phyloP scores from a whole-genome alignment of 2,113 vertebrate species.

The Bombycilla garrulus region DNA sequence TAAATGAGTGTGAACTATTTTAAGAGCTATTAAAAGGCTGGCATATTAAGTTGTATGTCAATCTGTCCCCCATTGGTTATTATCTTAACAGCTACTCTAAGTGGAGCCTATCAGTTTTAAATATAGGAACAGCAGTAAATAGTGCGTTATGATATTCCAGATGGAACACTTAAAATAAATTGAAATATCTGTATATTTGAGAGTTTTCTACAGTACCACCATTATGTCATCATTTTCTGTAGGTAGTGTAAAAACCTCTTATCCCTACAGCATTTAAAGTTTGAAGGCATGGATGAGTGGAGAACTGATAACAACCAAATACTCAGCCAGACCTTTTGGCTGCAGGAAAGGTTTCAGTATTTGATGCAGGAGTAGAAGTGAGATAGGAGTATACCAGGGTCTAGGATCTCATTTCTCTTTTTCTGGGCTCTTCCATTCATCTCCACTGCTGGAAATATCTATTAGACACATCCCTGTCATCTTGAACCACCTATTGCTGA shows the following conservation, averaged over 20 bases:
- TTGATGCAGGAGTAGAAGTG: not conserved
- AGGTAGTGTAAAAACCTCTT: not conserved
- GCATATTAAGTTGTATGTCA: constrained; percentile 16
- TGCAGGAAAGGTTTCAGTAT: not conserved
- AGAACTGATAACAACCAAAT: not conserved
- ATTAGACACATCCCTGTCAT: not conserved
- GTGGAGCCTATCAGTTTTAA: constrained; percentile 53
- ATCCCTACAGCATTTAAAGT: not conserved
- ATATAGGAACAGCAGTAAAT: constrained; percentile 41
- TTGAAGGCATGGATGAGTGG: not conserved
- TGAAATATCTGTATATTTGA: constrained; percentile 5
- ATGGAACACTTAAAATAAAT: constrained; percentile 53
- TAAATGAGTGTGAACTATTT: constrained; percentile 2
- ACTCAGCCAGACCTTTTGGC: not conserved
- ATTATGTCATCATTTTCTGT: constrained; percentile 19
- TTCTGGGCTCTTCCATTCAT: not conserved
- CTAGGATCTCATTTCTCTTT: not conserved
- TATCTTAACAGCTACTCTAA: constrained; percentile 37
- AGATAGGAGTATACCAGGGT: not conserved
- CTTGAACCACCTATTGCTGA: not conserved
- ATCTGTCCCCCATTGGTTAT: constrained; percentile 29
- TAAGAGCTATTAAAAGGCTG: constrained; percentile 17
- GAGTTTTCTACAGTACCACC: not conserved
- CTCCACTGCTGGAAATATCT: not conserved
- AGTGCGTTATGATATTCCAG: constrained; percentile 44